Conservation (phyloP, 1,140 invertebrate species). For the Brachystomella parvula region DNA sequence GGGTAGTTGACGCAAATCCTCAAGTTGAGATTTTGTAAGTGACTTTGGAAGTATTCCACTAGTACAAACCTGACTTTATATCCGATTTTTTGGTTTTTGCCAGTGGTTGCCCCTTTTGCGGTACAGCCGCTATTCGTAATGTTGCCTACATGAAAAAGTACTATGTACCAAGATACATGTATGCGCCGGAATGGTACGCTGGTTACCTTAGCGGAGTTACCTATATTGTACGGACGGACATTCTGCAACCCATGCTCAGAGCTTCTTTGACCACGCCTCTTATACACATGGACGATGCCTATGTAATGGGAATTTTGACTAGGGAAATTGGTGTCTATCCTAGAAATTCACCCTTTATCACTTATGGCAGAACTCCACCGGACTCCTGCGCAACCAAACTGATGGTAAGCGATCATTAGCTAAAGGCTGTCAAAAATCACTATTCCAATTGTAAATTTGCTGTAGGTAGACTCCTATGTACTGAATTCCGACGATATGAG, state of each 20-base stretch:
- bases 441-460: background rate
- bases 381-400: constrained; percentile 10
- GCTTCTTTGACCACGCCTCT: constrained; percentile 39
- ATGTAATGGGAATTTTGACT: constrained; percentile 45
- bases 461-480: background rate
- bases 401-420: constrained; percentile 1
- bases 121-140: constrained; percentile 11
- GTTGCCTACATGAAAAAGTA: constrained; percentile 22
- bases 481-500: background rate
- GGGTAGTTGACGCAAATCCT: background rate
- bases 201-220: constrained; percentile 39
- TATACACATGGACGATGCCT: constrained; percentile 47
- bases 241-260: constrained; percentile 33
- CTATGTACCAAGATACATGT: constrained; percentile 21
- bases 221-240: constrained; percentile 34
- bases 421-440: background rate
- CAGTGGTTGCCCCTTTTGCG: constrained; percentile 17
- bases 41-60: background rate
- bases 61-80: background rate
- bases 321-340: constrained; percentile 33
- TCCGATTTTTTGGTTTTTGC: background rate
- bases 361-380: constrained; percentile 16
- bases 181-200: constrained; percentile 34
- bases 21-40: constrained; percentile 9
- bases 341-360: background rate